Conservation (phyloP, 2,888 invertebrate genomes). For the Sicus ferrugineus region DNA sequence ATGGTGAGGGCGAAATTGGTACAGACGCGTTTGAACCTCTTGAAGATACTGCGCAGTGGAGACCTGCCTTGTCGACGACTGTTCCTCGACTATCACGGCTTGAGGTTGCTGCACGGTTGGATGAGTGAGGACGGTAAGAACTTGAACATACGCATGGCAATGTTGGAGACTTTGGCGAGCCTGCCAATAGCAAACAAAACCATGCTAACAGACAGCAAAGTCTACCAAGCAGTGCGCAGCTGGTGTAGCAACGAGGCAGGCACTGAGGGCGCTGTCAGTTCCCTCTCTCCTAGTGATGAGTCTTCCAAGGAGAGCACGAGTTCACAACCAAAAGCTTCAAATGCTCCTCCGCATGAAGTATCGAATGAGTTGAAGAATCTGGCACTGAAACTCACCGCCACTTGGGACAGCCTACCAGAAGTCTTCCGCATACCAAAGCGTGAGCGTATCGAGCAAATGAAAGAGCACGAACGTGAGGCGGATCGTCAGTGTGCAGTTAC, state of each 20-base stretch:
- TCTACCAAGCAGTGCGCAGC: slow-evolving; percentile 82
- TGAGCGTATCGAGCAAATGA: slow-evolving; percentile 92
- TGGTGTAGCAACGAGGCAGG: slow-evolving; percentile 71
- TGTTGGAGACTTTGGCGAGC: slow-evolving; percentile 80
- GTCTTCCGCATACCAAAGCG: slow-evolving; percentile 92
- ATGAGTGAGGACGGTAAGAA: slow-evolving; percentile 74
- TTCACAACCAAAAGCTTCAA: slow-evolving; percentile 26
- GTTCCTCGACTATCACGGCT: slow-evolving; percentile 93
- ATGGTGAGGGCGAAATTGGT: slow-evolving; percentile 91
- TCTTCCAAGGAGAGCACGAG: slow-evolving; percentile 43
- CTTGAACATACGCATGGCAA: slow-evolving; percentile 70
- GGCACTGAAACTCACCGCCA: slow-evolving; percentile 48
- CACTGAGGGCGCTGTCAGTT: slow-evolving; percentile 35
- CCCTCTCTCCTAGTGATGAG: slow-evolving; percentile 43
- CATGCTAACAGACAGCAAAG: slow-evolving; percentile 90
- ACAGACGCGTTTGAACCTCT: slow-evolving; percentile 76
- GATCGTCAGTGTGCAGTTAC: slow-evolving; percentile 67
- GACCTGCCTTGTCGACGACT: slow-evolving; percentile 84
- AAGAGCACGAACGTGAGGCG: slow-evolving; percentile 92
- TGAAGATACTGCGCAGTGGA: slow-evolving; percentile 80
- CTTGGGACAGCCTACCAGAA: slow-evolving; percentile 63
- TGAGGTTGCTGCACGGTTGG: slow-evolving; percentile 91
- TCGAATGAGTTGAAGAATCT: slow-evolving; percentile 51
- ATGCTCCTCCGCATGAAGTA: slow-evolving; percentile 36
- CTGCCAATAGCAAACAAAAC: slow-evolving; percentile 94